A percentile compares a stretch with the other conserved stretches of the same genome.
Evolutionary conservation across 2,888 invertebrate species (phyloP).

Genomic region (Xylocampa areola): DNA sequence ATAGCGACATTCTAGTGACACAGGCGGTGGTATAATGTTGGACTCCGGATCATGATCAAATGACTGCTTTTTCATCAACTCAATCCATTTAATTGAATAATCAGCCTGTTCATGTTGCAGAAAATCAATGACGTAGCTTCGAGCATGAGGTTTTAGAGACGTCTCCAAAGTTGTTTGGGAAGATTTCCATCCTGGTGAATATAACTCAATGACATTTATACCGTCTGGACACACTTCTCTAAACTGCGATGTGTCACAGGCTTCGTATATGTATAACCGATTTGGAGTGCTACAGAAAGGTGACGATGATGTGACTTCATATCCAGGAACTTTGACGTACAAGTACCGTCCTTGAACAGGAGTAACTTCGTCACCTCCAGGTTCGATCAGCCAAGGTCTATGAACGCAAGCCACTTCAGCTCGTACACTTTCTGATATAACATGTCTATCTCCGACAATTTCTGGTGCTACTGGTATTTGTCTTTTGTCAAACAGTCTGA

Average conservation of each 20-base stretch:
- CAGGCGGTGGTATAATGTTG: constrained; percentile 84
- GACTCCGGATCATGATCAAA: constrained; percentile 87
- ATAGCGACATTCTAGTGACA: constrained; percentile 91
- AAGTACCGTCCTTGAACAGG: constrained; percentile 91
- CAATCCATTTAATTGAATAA: constrained; percentile 94
- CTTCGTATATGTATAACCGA: constrained; percentile 93
- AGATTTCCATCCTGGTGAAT: constrained; percentile 92
- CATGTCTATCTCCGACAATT: constrained; percentile 84
- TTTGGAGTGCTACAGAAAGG: constrained; percentile 92
- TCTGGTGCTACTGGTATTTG: constrained; percentile 82
- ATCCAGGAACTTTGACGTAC: constrained; percentile 92
- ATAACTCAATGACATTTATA: constrained; percentile 90
- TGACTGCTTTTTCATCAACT: constrained; percentile 92
- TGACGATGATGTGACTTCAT: constrained; percentile 85
- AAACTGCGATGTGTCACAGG: constrained; percentile 90
- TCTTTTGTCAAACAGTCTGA: constrained; percentile 91
- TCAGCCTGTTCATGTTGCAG: constrained; percentile 93
- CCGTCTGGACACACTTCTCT: constrained; percentile 92
- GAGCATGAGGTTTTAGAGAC: constrained; percentile 89
- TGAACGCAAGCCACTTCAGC: constrained; percentile 91
- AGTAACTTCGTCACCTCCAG: constrained; percentile 92
- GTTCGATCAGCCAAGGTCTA: constrained; percentile 94
- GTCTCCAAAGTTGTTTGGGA: constrained; percentile 82
- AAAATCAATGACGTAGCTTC: constrained; percentile 94
- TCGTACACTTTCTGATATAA: constrained; percentile 87